phyloP scores from a whole-genome alignment of 2,797 vertebrate genomes.

The Antrozous pallidus region DNA sequence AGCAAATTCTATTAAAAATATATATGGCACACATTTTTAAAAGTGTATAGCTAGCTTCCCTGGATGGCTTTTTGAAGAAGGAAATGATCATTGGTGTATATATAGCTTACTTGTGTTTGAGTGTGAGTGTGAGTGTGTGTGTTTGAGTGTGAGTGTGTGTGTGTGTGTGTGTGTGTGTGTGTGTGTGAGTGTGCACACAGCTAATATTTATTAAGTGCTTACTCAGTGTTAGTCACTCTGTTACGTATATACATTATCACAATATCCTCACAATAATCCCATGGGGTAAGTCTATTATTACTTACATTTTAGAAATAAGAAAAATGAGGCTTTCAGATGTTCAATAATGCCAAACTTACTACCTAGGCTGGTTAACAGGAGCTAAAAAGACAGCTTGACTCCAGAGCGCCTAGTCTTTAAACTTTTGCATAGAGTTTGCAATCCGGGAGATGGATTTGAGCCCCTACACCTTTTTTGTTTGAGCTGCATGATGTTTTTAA shows the following conservation, averaged over 20 bases:
- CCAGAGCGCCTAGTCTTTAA: not conserved
- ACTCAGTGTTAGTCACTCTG: not conserved
- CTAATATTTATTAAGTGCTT: not conserved
- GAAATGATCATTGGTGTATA: not conserved
- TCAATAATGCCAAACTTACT: not conserved
- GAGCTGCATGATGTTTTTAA: not conserved
- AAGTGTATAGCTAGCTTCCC: not conserved
- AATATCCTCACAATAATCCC: not conserved
- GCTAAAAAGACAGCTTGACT: not conserved
- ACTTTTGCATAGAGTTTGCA: not conserved
- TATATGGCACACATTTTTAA: not conserved
- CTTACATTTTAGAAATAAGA: not conserved
- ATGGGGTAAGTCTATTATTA: not conserved
- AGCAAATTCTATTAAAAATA: not conserved
- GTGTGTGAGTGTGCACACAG: not conserved
- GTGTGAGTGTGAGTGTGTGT: not conserved
- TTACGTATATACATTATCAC: not conserved
- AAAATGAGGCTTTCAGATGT: not conserved
- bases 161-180: not conserved
- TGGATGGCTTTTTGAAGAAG: not conserved
- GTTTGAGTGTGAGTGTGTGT: not conserved
- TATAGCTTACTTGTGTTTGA: not conserved
- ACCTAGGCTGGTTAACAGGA: not conserved
- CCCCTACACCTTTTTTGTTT: not conserved
- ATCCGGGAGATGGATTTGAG: not conserved